Conservation (phyloP, 2,888 invertebrate species). For the Hypomecis atomaria region DNA sequence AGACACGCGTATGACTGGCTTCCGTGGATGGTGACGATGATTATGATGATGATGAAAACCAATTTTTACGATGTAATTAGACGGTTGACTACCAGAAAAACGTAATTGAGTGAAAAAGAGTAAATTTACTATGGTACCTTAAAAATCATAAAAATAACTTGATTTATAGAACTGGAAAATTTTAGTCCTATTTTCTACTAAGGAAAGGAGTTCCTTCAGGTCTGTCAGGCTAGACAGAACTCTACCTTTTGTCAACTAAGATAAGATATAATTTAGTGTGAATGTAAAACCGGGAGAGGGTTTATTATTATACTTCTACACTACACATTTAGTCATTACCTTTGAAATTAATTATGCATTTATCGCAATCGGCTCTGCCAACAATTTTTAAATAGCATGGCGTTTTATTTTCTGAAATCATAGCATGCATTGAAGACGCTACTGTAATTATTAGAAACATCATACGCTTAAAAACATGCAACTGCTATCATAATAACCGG, state of each 20-base stretch:
- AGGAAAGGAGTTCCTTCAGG: too few species aligned
- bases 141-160: too few species aligned
- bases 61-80: too few species aligned
- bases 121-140: too few species aligned
- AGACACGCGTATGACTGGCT: too few species aligned
- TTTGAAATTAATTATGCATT: slow-evolving; percentile 2
- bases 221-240: neutral
- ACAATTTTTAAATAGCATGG: slow-evolving; percentile 1
- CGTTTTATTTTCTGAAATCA: slow-evolving; percentile 7
- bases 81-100: too few species aligned
- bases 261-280: too few species aligned
- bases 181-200: too few species aligned
- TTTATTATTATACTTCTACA: slow-evolving; percentile 8
- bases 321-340: slow-evolving; percentile 7
- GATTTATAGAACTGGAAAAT: too few species aligned
- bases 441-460: slow-evolving; percentile 12
- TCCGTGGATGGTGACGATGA: too few species aligned
- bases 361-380: slow-evolving; percentile 1
- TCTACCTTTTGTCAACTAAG: neutral
- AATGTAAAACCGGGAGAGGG: neutral
- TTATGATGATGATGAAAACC: too few species aligned
- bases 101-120: too few species aligned
- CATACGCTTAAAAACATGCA: slow-evolving; percentile 15
- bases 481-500: slow-evolving; percentile 12
- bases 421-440: slow-evolving; percentile 16